Conservation (phyloP, 2,888 invertebrate genomes). For the Tetheella fluctuosa region DNA sequence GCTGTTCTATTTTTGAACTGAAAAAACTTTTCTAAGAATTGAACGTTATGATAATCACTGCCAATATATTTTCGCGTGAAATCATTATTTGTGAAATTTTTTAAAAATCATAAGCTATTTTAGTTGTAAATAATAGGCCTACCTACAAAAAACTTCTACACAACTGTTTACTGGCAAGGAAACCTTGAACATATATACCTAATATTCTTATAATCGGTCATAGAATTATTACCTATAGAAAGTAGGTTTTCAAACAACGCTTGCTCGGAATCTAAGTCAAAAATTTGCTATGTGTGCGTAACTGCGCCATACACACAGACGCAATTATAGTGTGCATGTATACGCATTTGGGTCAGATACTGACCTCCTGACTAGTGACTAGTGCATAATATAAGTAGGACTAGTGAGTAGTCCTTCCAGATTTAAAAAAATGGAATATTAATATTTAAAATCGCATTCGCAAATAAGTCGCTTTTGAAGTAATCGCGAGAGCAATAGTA, state of each 20-base stretch:
- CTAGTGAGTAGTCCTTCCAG: background rate
- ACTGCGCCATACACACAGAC: too few relatives aligned
- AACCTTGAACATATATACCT: too few relatives aligned
- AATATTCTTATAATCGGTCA: too few relatives aligned
- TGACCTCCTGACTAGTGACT: too few relatives aligned
- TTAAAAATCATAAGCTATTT: background rate
- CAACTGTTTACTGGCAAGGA: too few relatives aligned
- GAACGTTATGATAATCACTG: background rate
- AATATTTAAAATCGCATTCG: background rate
- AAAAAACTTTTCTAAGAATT: background rate
- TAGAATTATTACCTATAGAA: too few relatives aligned
- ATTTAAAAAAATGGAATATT: background rate
- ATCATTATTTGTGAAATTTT: background rate
- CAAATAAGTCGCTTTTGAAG: background rate
- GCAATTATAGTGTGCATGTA: too few relatives aligned
- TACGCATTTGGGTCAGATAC: too few relatives aligned
- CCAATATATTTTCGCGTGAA: background rate
- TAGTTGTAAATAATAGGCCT: background rate
- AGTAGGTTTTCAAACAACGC: too few relatives aligned
- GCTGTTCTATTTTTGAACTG: background rate
- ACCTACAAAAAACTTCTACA: too few relatives aligned
- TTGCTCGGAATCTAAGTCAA: too few relatives aligned
- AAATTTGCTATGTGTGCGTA: too few relatives aligned
- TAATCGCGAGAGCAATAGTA: conserved; percentile 16
- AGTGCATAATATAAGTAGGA: background rate